Evolutionary conservation across 2,888 invertebrate genomes (phyloP), one percentile per base, ranked within the genome.

Genomic region (Vanessa cardui): DNA sequence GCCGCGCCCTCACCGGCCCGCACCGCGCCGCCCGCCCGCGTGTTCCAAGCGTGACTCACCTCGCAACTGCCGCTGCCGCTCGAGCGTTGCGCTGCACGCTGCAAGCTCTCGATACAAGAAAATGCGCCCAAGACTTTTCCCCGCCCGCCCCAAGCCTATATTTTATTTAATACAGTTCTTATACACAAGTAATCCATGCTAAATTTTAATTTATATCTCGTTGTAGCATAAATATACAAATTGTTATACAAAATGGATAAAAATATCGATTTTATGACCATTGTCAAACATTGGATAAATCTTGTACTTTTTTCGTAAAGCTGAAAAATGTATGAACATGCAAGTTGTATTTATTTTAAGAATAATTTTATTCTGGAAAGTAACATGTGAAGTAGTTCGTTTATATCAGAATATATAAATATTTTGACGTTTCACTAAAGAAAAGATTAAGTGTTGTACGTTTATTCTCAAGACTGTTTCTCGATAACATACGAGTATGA

Each of bases 361-460:
- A 63, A 63, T 54, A 33, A 47, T 77, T 80, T 83, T 79, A 73
- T 80, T 81, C 80, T 78, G 71, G 72, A 73, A 77, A 66, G 71
- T 71, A 74, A 66, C 80, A 78, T 74, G 73, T 80, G 79, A 49
- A 67, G 65, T 74, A 66, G 73, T 75, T 77, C 74, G 67, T 71
- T 78, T 77, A 77, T 70, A 71, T 68, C 63, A 56, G 68, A 71
- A 73, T 71, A 69, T 72, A 76, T 79, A 86, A 86, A 86, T 83
- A 83, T 85, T 85, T 81, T 76, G 83, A 79, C 80, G 77, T 71
- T 68, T 71, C 54, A 68, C 67, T 69, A 73, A 68, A 73, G 63
- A 73, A 73, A 72, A 74, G 50, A 67, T 67, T 52, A 39, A 59
- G 44, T 52, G 47, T 60, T 60, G 18, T 39, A n/a, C 33, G 56